Percentiles rank a stretch among this genome's conserved stretches.
These are phyloP conservation scores for Oceanodroma leucorhoa DNA, from an alignment of 2,797 vertebrate genomes.

Conservation along the genomic window DNA sequence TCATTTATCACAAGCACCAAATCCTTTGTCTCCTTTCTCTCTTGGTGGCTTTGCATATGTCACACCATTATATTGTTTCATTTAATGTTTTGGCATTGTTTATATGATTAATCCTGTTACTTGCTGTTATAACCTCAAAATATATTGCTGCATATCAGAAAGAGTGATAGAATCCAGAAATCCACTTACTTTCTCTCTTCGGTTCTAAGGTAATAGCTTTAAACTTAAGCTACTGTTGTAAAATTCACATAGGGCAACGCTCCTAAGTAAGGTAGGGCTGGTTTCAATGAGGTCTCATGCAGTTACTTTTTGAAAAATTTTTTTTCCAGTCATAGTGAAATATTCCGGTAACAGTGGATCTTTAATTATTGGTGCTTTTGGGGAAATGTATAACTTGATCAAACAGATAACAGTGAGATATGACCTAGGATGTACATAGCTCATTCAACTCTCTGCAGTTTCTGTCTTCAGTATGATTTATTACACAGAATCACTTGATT, in stretches of 20 bases:
- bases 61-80: background rate
- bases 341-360: background rate
- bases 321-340: background rate
- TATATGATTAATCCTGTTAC: background rate
- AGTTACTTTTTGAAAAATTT: background rate
- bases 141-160: background rate
- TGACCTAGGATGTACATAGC: background rate
- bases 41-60: background rate
- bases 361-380: background rate
- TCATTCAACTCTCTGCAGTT: conserved; percentile 36
- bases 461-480: conserved; percentile 39
- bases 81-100: background rate
- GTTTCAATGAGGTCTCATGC: background rate
- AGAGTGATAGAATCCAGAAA: background rate
- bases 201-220: background rate
- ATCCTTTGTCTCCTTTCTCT: background rate
- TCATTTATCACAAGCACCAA: background rate
- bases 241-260: background rate
- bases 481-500: conserved; percentile 39
- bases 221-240: background rate
- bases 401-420: background rate
- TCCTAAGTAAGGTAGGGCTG: background rate
- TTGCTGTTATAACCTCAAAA: background rate
- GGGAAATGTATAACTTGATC: conserved; percentile 14
- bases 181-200: background rate